Evolutionary conservation across 1,140 invertebrate genomes (phyloP).

Genomic region (Leptinotarsa texana): DNA sequence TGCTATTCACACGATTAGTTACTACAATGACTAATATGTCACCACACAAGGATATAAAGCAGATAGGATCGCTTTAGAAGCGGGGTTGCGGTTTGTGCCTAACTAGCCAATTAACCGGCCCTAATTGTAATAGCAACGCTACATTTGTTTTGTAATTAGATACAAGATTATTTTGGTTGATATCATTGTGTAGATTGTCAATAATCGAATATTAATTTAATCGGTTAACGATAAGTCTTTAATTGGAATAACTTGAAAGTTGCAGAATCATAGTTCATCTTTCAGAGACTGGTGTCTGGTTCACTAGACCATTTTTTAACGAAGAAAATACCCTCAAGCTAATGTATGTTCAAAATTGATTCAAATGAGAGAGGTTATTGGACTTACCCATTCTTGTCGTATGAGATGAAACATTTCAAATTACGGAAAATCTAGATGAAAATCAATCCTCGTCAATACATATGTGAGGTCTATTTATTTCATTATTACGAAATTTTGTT

Average conservation of each 20-base stretch:
- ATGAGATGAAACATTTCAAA: too few species aligned
- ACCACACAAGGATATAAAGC: constrained; percentile 24
- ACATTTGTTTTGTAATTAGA: constrained; percentile 44
- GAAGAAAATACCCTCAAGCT: too few species aligned
- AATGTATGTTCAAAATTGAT: too few species aligned
- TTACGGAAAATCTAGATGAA: too few species aligned
- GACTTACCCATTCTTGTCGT: too few species aligned
- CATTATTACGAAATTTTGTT: too few species aligned
- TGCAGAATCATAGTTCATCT: neutral
- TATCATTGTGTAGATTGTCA: constrained; percentile 24
- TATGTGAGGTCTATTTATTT: too few species aligned
- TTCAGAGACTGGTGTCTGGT: neutral
- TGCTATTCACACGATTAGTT: neutral
- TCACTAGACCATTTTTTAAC: neutral
- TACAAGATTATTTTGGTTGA: constrained; percentile 25
- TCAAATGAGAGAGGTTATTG: too few species aligned
- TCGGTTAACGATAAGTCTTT: neutral
- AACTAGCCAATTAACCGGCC: constrained; percentile 44
- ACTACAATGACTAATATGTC: constrained; percentile 19
- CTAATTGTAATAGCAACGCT: constrained; percentile 41
- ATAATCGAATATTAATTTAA: constrained; percentile 14
- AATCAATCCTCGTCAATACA: too few species aligned
- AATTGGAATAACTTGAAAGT: neutral
- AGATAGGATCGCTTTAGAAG: constrained; percentile 29
- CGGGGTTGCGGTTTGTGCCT: constrained; percentile 41